Conservation (phyloP, 35 echinoderm and acorn worm species). For the Anneissia japonica region DNA sequence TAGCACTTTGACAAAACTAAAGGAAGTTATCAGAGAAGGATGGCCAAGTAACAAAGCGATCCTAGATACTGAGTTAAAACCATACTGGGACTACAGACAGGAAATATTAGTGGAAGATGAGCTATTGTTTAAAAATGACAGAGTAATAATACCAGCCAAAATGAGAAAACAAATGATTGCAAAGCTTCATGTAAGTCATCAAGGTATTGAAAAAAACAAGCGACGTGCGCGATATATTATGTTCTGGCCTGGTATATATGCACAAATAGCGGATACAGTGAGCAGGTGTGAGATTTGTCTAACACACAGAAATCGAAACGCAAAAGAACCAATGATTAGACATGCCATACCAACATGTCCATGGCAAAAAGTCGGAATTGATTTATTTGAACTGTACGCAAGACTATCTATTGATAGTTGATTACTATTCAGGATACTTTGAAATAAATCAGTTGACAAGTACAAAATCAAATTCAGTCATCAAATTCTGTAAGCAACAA, state of each 20-base stretch:
- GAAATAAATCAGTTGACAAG: too few relatives aligned
- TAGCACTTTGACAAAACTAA: conserved; percentile 13
- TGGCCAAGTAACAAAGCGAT: conserved; percentile 41
- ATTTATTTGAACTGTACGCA: too few relatives aligned
- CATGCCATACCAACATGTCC: too few relatives aligned
- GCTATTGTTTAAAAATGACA: conserved; percentile 9
- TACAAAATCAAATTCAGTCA: too few relatives aligned
- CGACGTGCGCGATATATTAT: conserved; percentile 28
- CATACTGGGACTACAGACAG: conserved; percentile 33
- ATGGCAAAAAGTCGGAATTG: too few relatives aligned
- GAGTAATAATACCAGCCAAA: not conserved
- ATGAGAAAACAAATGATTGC: conserved; percentile 7
- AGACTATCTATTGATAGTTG: too few relatives aligned
- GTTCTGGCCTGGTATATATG: too few relatives aligned
- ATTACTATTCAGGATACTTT: too few relatives aligned
- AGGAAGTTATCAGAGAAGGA: conserved; percentile 13
- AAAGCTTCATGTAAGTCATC: conserved; percentile 48
- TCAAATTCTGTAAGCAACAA: conserved; percentile 46
- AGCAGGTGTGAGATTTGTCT: too few relatives aligned
- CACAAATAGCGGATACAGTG: too few relatives aligned
- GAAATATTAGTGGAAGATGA: conserved; percentile 50
- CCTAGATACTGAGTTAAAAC: conserved; percentile 8
- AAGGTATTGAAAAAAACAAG: conserved; percentile 36
- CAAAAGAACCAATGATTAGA: too few relatives aligned
- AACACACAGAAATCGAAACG: too few relatives aligned